These are phyloP conservation scores for Andricus curvator DNA, from an alignment of 2,888 invertebrate genomes.

Conservation along the genomic window DNA sequence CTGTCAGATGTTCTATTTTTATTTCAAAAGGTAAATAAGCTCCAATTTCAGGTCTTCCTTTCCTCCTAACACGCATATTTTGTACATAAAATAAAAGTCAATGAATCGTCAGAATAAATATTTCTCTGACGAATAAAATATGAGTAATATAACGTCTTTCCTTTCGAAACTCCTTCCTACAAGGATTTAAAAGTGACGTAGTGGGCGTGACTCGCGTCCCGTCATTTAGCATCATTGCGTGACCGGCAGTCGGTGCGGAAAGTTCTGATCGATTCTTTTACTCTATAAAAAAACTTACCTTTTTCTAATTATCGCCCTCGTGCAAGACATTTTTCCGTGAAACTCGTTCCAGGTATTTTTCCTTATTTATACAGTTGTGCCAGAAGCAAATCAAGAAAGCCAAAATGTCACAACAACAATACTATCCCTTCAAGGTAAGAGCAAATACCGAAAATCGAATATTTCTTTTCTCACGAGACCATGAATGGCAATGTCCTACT, in stretches of 20 bases:
- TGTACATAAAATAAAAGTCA: neutral
- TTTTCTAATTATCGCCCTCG: neutral
- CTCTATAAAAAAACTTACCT: neutral
- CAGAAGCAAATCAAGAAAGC: neutral
- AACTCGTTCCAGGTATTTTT: neutral
- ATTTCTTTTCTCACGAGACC: neutral
- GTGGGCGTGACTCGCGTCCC: conserved; percentile 33
- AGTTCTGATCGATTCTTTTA: conserved; percentile 23
- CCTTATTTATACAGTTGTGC: neutral
- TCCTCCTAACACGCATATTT: neutral
- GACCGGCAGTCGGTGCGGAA: conserved; percentile 29
- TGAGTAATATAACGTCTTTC: neutral
- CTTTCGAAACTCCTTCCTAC: neutral
- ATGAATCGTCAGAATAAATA: neutral
- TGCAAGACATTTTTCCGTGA: neutral
- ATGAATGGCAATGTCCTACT: conserved; percentile 9
- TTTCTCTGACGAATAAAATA: neutral
- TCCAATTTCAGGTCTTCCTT: neutral
- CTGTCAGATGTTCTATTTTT: neutral
- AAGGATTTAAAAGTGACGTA: neutral
- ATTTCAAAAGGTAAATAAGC: conserved; percentile 12
- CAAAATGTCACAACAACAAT: conserved; percentile 78
- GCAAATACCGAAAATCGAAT: neutral
- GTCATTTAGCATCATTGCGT: conserved; percentile 34
- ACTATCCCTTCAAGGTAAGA: conserved; percentile 92